Percentiles rank a stretch among this genome's conserved stretches.
phyloP scores from a whole-genome alignment of 2,113 vertebrate genomes.

The Sterrhoptilus dennistouni region DNA sequence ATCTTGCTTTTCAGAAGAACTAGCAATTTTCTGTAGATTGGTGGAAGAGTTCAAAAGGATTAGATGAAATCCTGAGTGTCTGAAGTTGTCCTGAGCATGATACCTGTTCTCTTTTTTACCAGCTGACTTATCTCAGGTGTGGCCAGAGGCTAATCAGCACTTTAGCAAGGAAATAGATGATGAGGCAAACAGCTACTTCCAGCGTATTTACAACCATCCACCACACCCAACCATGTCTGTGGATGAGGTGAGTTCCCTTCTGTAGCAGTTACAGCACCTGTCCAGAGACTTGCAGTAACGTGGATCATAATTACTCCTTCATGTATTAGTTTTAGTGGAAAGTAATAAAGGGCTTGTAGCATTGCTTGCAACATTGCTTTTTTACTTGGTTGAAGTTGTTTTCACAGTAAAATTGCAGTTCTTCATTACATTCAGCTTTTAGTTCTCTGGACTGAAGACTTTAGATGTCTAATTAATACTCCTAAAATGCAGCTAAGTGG shows the following conservation, averaged over 20 bases:
- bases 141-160: constrained; percentile 99
- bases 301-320: neutral
- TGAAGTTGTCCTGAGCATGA: neutral
- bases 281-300: neutral
- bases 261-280: neutral
- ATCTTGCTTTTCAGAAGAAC: neutral
- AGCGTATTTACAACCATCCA: constrained; percentile 98
- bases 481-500: neutral
- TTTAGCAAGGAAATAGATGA: constrained; percentile 99
- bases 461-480: neutral
- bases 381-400: neutral
- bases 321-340: neutral
- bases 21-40: neutral
- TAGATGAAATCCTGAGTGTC: neutral
- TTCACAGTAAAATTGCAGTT: neutral
- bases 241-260: constrained; percentile 86
- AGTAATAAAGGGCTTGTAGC: neutral
- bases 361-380: neutral
- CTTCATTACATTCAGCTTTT: neutral
- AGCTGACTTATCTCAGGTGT: constrained; percentile 99
- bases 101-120: constrained; percentile 8
- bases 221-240: constrained; percentile 99
- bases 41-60: neutral
- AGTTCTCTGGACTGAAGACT: neutral
- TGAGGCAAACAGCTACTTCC: constrained; percentile 99